Conservation (phyloP, 2,113 vertebrate species). For the Sardina pilchardus region DNA sequence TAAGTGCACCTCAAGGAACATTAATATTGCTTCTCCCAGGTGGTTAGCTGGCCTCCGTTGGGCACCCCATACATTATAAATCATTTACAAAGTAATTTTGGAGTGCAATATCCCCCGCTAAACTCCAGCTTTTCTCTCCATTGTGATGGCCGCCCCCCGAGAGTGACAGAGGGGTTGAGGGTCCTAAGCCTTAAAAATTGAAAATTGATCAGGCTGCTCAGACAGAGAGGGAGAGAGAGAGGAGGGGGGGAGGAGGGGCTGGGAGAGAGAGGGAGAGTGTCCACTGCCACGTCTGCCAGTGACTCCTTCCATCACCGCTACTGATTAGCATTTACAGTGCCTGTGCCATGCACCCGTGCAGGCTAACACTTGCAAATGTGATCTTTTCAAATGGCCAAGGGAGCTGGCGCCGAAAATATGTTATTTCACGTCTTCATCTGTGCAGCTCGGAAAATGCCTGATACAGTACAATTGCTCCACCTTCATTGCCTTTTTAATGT, state of each 20-base stretch:
- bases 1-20: slow-evolving; percentile 66
- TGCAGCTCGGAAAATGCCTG: neutral
- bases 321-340: slow-evolving; percentile 70
- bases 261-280: slow-evolving; percentile 9
- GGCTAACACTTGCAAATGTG: slow-evolving; percentile 50
- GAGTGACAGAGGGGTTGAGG: slow-evolving; percentile 43
- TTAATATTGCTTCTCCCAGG: slow-evolving; percentile 65
- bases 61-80: slow-evolving; percentile 71
- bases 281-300: slow-evolving; percentile 20
- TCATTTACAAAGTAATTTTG: slow-evolving; percentile 73
- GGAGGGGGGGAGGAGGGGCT: neutral
- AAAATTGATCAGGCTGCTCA: slow-evolving; percentile 71
- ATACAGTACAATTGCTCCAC: slow-evolving; percentile 21
- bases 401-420: slow-evolving; percentile 47
- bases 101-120: slow-evolving; percentile 70
- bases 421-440: slow-evolving; percentile 49
- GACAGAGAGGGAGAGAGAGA: slow-evolving; percentile 17
- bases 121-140: slow-evolving; percentile 64
- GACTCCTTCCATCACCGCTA: slow-evolving; percentile 41
- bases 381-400: slow-evolving; percentile 51
- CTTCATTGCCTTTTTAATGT: neutral
- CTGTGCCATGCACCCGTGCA: slow-evolving; percentile 42
- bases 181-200: slow-evolving; percentile 69
- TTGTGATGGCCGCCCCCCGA: slow-evolving; percentile 60
- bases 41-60: slow-evolving; percentile 58